Percentiles rank a stretch among this genome's conserved stretches.
Conservation (phyloP, 1,140 invertebrate genomes). For the Conus betulinus region DNA sequence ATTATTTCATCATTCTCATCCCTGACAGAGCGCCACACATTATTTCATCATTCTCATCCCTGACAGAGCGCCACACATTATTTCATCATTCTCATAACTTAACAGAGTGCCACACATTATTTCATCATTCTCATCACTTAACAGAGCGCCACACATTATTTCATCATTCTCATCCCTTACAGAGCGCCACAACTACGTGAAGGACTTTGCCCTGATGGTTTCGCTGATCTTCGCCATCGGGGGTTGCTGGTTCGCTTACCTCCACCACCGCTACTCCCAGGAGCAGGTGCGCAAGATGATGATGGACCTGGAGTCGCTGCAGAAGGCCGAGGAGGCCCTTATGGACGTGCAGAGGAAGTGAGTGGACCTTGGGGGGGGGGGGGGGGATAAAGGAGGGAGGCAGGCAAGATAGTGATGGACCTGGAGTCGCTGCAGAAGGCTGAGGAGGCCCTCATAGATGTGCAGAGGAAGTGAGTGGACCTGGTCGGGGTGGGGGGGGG, state of each 20-base stretch:
- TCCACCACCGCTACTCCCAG: slow-evolving; percentile 91
- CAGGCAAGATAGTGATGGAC: neutral
- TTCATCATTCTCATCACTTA: no score
- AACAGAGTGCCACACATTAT: no score
- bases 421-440: neutral
- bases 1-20: no score
- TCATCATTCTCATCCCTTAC: slow-evolving; percentile 17
- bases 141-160: no score
- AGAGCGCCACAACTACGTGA: slow-evolving; percentile 86
- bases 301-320: slow-evolving; percentile 93
- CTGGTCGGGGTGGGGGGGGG: neutral
- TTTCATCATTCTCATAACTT: no score
- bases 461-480: neutral
- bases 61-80: no score
- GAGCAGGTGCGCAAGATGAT: slow-evolving; percentile 91
- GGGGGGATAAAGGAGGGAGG: neutral
- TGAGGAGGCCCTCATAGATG: neutral
- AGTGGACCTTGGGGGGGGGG: slow-evolving; percentile 27
- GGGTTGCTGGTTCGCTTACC: slow-evolving; percentile 93
- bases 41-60: no score
- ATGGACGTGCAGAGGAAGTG: slow-evolving; percentile 84
- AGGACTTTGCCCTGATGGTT: slow-evolving; percentile 90
- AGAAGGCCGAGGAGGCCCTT: slow-evolving; percentile 90
- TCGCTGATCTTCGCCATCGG: slow-evolving; percentile 88
- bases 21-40: no score